Percentiles rank a stretch among this genome's conserved stretches.
phyloP scores from a whole-genome alignment of 2,888 invertebrate genomes.

The Watsonalla binaria region DNA sequence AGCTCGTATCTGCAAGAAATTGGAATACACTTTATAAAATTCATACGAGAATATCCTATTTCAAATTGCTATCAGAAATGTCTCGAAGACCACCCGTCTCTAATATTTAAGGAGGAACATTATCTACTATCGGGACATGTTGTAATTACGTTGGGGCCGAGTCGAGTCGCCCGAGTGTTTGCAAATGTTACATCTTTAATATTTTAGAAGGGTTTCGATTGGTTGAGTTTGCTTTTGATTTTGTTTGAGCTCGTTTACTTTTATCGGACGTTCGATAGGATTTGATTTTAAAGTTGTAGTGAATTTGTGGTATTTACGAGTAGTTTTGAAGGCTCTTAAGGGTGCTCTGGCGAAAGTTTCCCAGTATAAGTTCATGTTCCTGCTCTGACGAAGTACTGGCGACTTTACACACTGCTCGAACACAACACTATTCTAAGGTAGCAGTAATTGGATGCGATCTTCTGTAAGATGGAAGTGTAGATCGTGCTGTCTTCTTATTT shows the following conservation, averaged over 20 bases:
- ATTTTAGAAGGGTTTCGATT: constrained; percentile 35
- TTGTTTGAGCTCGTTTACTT: constrained; percentile 12
- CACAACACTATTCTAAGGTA: too few species aligned
- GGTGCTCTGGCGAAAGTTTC: too few species aligned
- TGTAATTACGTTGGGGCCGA: constrained; percentile 50
- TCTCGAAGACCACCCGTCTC: constrained; percentile 36
- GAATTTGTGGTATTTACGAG: too few species aligned
- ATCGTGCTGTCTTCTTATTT: too few species aligned
- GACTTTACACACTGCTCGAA: too few species aligned
- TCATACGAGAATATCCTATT: constrained; percentile 42
- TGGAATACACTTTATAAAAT: constrained; percentile 30
- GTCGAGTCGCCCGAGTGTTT: constrained; percentile 17
- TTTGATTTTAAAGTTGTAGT: constrained; percentile 13
- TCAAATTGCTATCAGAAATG: constrained; percentile 31
- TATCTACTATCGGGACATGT: constrained; percentile 36
- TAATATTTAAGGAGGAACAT: constrained; percentile 53
- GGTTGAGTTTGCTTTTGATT: constrained; percentile 3
- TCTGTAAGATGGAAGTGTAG: too few species aligned
- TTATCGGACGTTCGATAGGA: constrained; percentile 11
- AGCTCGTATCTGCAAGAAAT: constrained; percentile 10
- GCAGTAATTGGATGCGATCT: too few species aligned
- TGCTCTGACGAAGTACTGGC: too few species aligned
- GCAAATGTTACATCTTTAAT: constrained; percentile 42
- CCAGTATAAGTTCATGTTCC: too few species aligned
- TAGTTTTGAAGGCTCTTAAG: too few species aligned